phyloP scores from a whole-genome alignment of 1,140 invertebrate genomes.

The Aphidius gifuensis region DNA sequence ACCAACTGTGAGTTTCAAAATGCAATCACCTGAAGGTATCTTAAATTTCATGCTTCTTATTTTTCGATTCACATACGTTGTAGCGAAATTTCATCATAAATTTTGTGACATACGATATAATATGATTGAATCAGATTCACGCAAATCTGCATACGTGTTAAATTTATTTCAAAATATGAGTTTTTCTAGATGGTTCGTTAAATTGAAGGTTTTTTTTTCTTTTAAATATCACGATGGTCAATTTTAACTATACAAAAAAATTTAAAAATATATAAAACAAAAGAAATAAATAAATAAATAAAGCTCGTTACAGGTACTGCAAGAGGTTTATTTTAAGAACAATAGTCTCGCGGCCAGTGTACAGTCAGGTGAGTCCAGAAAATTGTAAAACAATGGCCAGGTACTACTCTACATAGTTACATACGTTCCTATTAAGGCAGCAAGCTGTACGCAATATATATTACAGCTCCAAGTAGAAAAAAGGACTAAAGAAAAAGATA shows the following conservation, averaged over 20 bases:
- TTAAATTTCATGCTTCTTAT: no score
- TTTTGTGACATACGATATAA: no score
- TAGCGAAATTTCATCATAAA: no score
- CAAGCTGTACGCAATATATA: slow-evolving; percentile 43
- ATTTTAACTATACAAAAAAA: not conserved
- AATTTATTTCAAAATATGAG: no score
- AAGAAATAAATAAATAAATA: slow-evolving; percentile 7
- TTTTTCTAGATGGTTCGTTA: no score
- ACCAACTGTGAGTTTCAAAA: no score
- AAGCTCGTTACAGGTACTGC: slow-evolving; percentile 36
- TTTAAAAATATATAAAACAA: slow-evolving; percentile 10
- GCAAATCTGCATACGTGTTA: no score
- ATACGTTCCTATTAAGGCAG: slow-evolving; percentile 50
- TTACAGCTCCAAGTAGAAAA: slow-evolving; percentile 20
- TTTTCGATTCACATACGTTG: no score
- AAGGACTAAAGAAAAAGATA: slow-evolving; percentile 2
- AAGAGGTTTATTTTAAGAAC: slow-evolving; percentile 36
- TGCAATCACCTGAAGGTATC: no score
- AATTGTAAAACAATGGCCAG: slow-evolving; percentile 19
- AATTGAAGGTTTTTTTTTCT: no score
- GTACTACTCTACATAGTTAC: slow-evolving; percentile 31
- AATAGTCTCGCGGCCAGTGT: slow-evolving; percentile 34
- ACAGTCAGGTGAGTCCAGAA: slow-evolving; percentile 41
- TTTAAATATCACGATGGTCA: no score
- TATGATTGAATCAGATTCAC: no score